A percentile compares a stretch with the other conserved stretches of the same genome.
phyloP scores from a whole-genome alignment of 2,113 vertebrate species.

The Mirounga angustirostris region DNA sequence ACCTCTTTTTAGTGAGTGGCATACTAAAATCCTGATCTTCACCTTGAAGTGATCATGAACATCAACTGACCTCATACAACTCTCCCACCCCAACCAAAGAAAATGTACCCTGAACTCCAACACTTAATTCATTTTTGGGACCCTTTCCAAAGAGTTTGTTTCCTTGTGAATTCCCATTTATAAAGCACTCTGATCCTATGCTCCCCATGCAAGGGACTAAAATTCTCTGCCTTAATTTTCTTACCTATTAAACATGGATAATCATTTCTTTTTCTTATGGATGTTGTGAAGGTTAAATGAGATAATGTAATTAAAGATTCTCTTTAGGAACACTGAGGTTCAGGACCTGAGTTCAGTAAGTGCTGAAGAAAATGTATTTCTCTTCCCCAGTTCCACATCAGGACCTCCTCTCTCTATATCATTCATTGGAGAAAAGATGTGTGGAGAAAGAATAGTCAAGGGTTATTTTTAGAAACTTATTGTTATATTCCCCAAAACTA shows the following conservation, averaged over 20 bases:
- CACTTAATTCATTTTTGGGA: background rate
- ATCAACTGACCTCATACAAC: background rate
- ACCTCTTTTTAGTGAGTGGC: background rate
- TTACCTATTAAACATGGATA: background rate
- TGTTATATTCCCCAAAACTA: background rate
- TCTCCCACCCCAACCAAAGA: background rate
- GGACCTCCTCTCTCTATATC: background rate
- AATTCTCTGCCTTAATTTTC: background rate
- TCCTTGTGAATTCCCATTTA: background rate
- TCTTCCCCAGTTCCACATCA: background rate
- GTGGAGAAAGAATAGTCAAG: background rate
- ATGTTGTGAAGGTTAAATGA: background rate
- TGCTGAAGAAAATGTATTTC: background rate
- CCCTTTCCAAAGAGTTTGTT: slow-evolving; percentile 6
- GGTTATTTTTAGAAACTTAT: background rate
- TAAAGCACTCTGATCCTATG: background rate
- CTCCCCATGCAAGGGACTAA: background rate
- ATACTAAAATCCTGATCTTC: background rate
- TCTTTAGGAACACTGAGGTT: background rate
- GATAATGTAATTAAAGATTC: background rate
- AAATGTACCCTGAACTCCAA: background rate
- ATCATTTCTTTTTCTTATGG: background rate
- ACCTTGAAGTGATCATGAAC: background rate
- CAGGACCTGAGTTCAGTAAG: background rate
- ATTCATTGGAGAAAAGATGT: background rate